Conservation (phyloP, 2,888 invertebrate genomes). For the Drosophila anomelani region DNA sequence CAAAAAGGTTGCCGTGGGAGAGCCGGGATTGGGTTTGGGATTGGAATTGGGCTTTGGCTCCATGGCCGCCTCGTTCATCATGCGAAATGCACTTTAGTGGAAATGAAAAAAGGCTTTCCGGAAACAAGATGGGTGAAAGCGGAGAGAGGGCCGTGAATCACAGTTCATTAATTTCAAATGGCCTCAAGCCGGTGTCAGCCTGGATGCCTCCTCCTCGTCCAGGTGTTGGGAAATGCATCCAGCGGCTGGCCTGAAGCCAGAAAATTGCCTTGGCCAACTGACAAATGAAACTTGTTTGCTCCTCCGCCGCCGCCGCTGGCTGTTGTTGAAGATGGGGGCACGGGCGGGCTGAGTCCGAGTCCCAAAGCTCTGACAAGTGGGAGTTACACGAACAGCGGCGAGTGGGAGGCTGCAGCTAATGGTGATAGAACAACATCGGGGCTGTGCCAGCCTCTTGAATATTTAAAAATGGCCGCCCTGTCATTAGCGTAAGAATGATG, state of each 20-base stretch:
- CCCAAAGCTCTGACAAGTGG: conserved; percentile 48
- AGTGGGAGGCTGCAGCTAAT: conserved; percentile 36
- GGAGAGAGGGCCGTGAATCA: conserved; percentile 51
- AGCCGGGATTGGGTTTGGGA: background rate
- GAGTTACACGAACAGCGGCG: conserved; percentile 32
- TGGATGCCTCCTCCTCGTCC: conserved; percentile 21
- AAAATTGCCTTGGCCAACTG: conserved; percentile 42
- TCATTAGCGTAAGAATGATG: conserved; percentile 40
- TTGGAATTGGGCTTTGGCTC: background rate
- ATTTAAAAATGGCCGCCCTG: conserved; percentile 58
- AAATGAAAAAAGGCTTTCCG: conserved; percentile 55
- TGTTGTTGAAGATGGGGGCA: conserved; percentile 1
- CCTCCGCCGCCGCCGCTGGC: conserved; percentile 17
- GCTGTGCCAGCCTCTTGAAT: conserved; percentile 40
- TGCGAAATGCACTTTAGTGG: conserved; percentile 70
- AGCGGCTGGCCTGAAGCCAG: conserved; percentile 10
- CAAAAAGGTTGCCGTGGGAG: conserved; percentile 25
- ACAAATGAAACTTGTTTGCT: conserved; percentile 59
- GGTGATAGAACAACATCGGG: conserved; percentile 42
- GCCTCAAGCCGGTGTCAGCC: conserved; percentile 50
- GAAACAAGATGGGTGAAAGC: conserved; percentile 5
- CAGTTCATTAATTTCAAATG: conserved; percentile 77
- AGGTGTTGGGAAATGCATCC: conserved; percentile 44
- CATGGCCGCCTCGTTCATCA: conserved; percentile 63
- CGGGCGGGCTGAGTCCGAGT: conserved; percentile 5